These are phyloP conservation scores for Python bivittatus DNA, from an alignment of 2,113 vertebrate genomes.

Conservation along the genomic window DNA sequence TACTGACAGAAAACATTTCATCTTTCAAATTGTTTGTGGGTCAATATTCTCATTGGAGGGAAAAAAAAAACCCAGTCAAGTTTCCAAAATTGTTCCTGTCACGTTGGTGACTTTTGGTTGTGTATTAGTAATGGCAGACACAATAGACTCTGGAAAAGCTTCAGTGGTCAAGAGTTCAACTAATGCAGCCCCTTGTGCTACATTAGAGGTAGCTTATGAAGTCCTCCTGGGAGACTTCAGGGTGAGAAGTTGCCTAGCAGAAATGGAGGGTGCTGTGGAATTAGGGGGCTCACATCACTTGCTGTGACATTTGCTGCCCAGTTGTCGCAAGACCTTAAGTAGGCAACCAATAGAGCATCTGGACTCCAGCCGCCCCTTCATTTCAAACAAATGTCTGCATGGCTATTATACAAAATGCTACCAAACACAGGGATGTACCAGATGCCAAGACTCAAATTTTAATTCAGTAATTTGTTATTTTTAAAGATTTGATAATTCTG, in stretches of 20 bases:
- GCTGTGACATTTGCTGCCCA: not conserved
- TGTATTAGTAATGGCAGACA: not conserved
- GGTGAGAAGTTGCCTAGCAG: not conserved
- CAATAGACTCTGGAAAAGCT: not conserved
- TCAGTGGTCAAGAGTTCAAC: not conserved
- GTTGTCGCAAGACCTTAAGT: constrained; percentile 21
- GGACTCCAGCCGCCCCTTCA: constrained; percentile 10
- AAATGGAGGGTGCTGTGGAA: not conserved
- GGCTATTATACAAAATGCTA: constrained; percentile 19
- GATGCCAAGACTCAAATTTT: constrained; percentile 40
- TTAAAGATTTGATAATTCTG: constrained; percentile 53
- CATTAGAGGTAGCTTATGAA: not conserved
- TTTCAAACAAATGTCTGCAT: constrained; percentile 14
- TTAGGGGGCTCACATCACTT: not conserved
- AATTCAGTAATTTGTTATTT: constrained; percentile 44
- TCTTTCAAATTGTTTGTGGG: not conserved
- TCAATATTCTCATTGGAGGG: not conserved
- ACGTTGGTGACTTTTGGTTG: not conserved
- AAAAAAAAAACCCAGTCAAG: not conserved
- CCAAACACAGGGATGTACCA: constrained; percentile 36
- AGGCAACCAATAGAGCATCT: constrained; percentile 32
- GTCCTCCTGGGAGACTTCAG: not conserved
- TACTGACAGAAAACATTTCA: too few relatives aligned
- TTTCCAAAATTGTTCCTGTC: not conserved
- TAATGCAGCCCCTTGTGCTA: not conserved